phyloP scores from a whole-genome alignment of 1,140 invertebrate genomes.

The Caenorhabditis latens region DNA sequence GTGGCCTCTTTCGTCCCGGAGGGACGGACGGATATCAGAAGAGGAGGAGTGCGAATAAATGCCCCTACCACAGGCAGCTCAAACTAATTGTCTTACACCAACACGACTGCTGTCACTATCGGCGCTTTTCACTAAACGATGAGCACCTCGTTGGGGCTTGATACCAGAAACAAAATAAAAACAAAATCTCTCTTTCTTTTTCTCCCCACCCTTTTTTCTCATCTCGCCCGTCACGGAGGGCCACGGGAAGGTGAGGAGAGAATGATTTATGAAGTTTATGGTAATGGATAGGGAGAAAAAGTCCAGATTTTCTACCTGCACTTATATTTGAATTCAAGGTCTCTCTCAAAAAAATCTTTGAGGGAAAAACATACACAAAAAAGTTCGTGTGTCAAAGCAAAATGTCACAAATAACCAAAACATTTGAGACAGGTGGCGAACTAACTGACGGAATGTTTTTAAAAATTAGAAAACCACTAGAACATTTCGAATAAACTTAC shows the following conservation, averaged over 20 bases:
- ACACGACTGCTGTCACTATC: conserved; percentile 52
- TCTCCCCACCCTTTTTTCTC: not conserved
- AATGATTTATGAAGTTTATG: conserved; percentile 45
- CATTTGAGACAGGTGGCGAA: not conserved
- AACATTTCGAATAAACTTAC: too few relatives aligned
- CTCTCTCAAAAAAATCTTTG: not conserved
- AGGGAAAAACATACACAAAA: not conserved
- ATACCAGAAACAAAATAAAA: conserved; percentile 54
- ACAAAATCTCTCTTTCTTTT: conserved; percentile 40
- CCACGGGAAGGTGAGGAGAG: conserved; percentile 8
- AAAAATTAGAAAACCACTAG: too few relatives aligned
- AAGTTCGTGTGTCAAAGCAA: too few relatives aligned
- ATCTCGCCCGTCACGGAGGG: conserved; percentile 6
- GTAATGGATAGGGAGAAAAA: conserved; percentile 29
- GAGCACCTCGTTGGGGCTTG: conserved; percentile 52
- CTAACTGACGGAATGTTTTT: not conserved
- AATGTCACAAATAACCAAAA: too few relatives aligned
- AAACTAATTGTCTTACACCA: conserved; percentile 55
- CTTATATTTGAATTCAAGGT: not conserved
- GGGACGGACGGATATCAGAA: not conserved
- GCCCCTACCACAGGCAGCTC: conserved; percentile 49
- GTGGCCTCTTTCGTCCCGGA: not conserved
- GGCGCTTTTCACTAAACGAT: conserved; percentile 48
- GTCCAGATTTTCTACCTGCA: not conserved
- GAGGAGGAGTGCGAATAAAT: conserved; percentile 37